Base-by-base conservation (phyloP, 2,888 invertebrate species). In the Barypeithes pellucidus region DNA sequence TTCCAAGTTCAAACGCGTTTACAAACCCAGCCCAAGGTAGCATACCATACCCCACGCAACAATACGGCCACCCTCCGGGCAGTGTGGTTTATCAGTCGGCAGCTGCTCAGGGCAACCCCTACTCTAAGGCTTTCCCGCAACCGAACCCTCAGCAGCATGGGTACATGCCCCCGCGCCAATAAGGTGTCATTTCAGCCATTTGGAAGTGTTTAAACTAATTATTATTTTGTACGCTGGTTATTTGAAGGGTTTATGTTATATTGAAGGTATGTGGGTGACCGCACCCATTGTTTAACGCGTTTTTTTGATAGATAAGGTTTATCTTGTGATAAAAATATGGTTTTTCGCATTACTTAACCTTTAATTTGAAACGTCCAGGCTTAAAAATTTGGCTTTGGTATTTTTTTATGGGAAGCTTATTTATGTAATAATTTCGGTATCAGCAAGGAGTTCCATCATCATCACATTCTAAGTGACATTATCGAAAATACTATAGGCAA, bases 101-200 rank as follows among this genome's bases (percentile, higher is more conserved):
- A 69, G 78, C 77, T 54, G 74, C 76, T 11, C 83, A 83, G 77
- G 82, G 77, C 45, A 85, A 85, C 74, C 85, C 85, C 7, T 85
- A 85, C 74, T 82, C 84, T 0, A 85, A 85, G 77, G 81, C 81
- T 45, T 85, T 82, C 70, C 81, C 81, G 24, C 84, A 84, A 75
- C 82, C 82, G 4, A 80, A 81, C 18, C 80, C 81, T 12, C 81
- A 81, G 66, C 85, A 84, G 67, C 81, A 81, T 52, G 81, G 79
- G 9, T 84, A 82, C 76, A 81, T 84, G 79, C 85, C 84, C 18
- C 84, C 84, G 39, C 84, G 84, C 75, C 82, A 82, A 72, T 82
- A 79, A 73, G 61, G 16, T 16, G 14, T 24, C 8, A n/a, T n/a
- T 50, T 50, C 20, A 47, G 20, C 9, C 14, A 8, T 54, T 54